A percentile compares a stretch with the other conserved stretches of the same genome.
Conservation (phyloP, 2,888 invertebrate genomes). For the Eilema depressum region DNA sequence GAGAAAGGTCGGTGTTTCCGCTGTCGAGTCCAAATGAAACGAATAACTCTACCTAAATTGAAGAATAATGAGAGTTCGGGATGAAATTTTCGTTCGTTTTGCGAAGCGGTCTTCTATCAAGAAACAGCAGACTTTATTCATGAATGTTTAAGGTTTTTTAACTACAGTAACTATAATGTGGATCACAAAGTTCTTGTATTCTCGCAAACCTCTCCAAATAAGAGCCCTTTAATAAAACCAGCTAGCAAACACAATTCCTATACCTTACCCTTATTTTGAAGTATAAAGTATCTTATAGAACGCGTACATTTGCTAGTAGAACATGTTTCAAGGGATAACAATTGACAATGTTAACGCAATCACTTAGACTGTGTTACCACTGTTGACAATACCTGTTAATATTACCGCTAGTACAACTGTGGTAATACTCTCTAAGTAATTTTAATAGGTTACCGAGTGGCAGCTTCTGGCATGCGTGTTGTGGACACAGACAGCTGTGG, state of each 20-base stretch:
- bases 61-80: no score
- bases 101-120: no score
- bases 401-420: slow-evolving; percentile 9
- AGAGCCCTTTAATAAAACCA: no score
- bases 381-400: slow-evolving; percentile 13
- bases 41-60: no score
- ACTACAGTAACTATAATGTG: no score
- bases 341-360: slow-evolving; percentile 32
- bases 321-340: slow-evolving; percentile 20
- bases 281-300: slow-evolving; percentile 31
- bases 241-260: no score
- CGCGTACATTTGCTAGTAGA: slow-evolving; percentile 33
- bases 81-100: no score
- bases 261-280: neutral
- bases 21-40: neutral
- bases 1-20: neutral
- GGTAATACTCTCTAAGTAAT: slow-evolving; percentile 24
- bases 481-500: neutral
- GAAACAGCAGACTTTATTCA: no score
- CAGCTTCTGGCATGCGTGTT: neutral
- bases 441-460: slow-evolving; percentile 3
- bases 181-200: no score
- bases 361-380: slow-evolving; percentile 30
- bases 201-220: no score
- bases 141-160: no score